A percentile compares a stretch with the other conserved stretches of the same genome.
Evolutionary conservation across 2,797 vertebrate species (phyloP).

Genomic region (Microchirus variegatus): DNA sequence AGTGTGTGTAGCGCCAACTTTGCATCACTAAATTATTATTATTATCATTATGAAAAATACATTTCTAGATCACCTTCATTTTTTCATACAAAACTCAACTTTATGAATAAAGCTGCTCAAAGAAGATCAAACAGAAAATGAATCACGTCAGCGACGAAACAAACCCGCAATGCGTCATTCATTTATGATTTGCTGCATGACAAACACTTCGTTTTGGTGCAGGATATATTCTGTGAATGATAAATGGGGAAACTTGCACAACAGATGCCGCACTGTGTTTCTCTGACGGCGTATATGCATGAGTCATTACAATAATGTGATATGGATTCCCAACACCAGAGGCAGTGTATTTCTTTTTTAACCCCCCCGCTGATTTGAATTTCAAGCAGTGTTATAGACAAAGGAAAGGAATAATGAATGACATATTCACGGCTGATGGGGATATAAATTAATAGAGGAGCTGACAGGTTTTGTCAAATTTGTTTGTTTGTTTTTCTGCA

Average conservation of each 20-base stretch:
- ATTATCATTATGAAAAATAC: too few species aligned
- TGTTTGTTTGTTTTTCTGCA: conserved; percentile 34
- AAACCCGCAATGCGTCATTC: conserved; percentile 11
- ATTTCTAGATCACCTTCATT: too few species aligned
- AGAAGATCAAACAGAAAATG: too few species aligned
- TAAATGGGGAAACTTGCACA: conserved; percentile 17
- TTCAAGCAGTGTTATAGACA: conserved; percentile 42
- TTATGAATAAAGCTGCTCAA: too few species aligned
- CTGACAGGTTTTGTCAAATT: conserved; percentile 11
- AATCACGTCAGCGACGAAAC: background rate
- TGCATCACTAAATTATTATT: too few species aligned
- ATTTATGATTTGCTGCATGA: conserved; percentile 42
- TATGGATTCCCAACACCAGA: conserved; percentile 48
- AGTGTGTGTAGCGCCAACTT: too few species aligned
- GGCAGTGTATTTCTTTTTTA: conserved; percentile 26
- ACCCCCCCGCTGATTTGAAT: conserved; percentile 51
- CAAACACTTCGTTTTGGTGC: conserved; percentile 28
- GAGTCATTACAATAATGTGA: conserved; percentile 56
- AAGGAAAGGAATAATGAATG: conserved; percentile 25
- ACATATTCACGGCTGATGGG: conserved; percentile 25
- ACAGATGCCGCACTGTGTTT: conserved; percentile 6
- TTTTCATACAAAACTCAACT: too few species aligned
- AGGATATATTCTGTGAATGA: conserved; percentile 21
- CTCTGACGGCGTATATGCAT: conserved; percentile 29
- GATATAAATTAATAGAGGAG: conserved; percentile 29